Evolutionary conservation across 2,797 vertebrate species (phyloP).

Genomic region (Poecile montanus): DNA sequence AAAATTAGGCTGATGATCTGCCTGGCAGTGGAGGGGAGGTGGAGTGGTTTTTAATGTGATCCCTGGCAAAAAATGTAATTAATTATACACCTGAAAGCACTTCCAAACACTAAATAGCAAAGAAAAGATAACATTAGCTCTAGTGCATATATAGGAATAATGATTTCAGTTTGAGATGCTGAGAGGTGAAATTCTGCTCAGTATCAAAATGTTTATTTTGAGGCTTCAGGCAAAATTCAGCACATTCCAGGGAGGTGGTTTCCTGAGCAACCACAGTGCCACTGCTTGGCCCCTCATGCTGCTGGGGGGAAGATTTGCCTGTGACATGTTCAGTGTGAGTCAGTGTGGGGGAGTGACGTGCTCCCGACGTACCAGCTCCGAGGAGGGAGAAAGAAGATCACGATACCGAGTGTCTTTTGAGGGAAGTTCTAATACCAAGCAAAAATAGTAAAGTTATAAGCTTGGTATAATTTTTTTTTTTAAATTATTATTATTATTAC

Average conservation of each 20-base stretch:
- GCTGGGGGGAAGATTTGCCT: background rate
- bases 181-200: background rate
- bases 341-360: background rate
- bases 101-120: background rate
- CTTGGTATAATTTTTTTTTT: background rate
- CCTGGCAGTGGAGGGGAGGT: background rate
- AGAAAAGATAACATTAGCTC: background rate
- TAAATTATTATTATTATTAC: background rate
- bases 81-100: conserved; percentile 1
- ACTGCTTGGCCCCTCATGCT: background rate
- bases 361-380: fast-evolving
- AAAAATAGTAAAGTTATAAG: background rate
- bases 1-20: background rate
- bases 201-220: conserved; percentile 22
- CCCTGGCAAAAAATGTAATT: conserved; percentile 10
- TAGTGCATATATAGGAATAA: background rate
- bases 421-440: background rate
- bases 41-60: conserved; percentile 22
- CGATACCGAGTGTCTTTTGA: background rate
- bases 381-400: background rate
- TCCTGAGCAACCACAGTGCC: background rate
- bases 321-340: background rate
- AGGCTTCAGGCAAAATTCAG: background rate
- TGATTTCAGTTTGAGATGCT: background rate
- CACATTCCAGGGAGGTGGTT: conserved; percentile 1